phyloP scores from a whole-genome alignment of 2,797 vertebrate species.

The Trematomus bernacchii region DNA sequence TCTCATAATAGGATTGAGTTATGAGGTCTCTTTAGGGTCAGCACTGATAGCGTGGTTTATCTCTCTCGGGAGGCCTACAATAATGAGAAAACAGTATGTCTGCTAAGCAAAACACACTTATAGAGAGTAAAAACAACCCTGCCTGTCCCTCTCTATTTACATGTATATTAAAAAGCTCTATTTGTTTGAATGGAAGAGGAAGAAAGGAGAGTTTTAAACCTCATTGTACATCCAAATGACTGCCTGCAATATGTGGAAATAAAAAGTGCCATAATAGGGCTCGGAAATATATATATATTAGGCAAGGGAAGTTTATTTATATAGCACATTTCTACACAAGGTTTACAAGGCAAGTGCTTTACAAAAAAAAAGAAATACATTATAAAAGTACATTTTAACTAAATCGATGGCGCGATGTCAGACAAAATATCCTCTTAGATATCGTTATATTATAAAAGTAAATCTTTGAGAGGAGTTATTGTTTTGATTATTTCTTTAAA shows the following conservation, averaged over 20 bases:
- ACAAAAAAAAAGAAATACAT: too few relatives aligned
- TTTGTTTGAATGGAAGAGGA: not conserved
- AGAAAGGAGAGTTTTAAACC: not conserved
- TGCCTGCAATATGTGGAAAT: not conserved
- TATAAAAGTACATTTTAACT: too few relatives aligned
- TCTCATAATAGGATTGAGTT: constrained; percentile 59
- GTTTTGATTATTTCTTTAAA: too few relatives aligned
- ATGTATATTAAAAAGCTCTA: not conserved
- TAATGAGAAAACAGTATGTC: constrained; percentile 19
- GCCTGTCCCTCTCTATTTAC: not conserved
- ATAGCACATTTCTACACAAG: too few relatives aligned
- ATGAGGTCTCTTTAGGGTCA: constrained; percentile 45
- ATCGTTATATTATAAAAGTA: too few relatives aligned
- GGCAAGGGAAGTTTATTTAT: too few relatives aligned
- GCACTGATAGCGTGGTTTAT: constrained; percentile 26
- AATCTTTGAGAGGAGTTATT: too few relatives aligned
- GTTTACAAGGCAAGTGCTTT: too few relatives aligned
- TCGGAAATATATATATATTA: too few relatives aligned
- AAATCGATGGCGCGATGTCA: too few relatives aligned
- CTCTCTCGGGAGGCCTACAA: not conserved
- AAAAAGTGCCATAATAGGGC: too few relatives aligned
- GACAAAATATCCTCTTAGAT: too few relatives aligned
- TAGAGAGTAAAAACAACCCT: constrained; percentile 1
- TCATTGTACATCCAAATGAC: not conserved
- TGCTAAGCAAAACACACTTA: not conserved